Base-by-base conservation (phyloP, 2,888 invertebrate genomes). In the Rapana venosa region DNA sequence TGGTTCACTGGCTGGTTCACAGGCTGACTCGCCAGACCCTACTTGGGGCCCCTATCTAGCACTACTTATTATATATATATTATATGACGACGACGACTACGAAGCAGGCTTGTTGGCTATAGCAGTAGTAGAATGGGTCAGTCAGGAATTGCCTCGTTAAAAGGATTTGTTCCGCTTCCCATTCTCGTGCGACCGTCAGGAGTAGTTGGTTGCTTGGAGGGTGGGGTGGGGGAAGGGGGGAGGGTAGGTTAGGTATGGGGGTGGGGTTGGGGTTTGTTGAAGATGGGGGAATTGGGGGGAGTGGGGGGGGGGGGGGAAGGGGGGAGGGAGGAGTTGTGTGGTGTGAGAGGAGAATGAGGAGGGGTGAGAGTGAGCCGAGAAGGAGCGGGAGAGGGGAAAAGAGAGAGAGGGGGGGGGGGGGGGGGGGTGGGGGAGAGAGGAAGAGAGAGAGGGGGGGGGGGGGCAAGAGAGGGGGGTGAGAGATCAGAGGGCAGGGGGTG, bases 81-180 rank as follows among this genome's bases (percentile, higher is more conserved):
- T n/a, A n/a, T n/a, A n/a, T n/a, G n/a, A n/a, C n/a, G n/a, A n/a
- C n/a, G n/a, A n/a, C n/a, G n/a, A n/a, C n/a, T n/a, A n/a, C n/a
- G n/a, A n/a, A n/a, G n/a, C n/a, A n/a, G n/a, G n/a, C n/a, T n/a
- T n/a, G n/a, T 47, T 47, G 47, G 8, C 47, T 47, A n/a, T n/a
- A n/a, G n/a, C n/a, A 47, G 66, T 66, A 66, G 47, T 47, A 47
- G 47, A 5, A 8, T 5, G 35, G 79, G 79, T 79, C 35, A 22
- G 79, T 79, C 35, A 35, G 88, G 79, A 88, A 88, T 79, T 58
- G 47, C n/a, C 88, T 32, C 6, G 26, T 79, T 58, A 56, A 13
- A 22, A 88, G 77, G 79, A 88, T 88, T 79, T 88, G 88, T 88
- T 88, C 88, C 88, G 88, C 56, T 88, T 88, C 79, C 58, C 26